Base-by-base conservation (phyloP, 1,140 invertebrate species). In the Homarus americanus region DNA sequence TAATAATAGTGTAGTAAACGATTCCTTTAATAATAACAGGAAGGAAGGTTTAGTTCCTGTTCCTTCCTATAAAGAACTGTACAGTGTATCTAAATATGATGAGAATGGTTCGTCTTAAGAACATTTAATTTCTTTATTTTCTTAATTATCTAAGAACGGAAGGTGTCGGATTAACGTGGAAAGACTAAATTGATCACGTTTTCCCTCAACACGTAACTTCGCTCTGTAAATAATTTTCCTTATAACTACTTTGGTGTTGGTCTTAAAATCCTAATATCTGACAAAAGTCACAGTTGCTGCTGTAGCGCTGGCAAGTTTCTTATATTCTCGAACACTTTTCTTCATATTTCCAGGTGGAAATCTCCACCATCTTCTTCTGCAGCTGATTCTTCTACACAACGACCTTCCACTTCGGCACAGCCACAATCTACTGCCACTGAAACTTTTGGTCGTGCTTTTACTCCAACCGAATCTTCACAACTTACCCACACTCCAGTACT, bases 281-380 rank as follows among this genome's bases (percentile, higher is more conserved):
- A 24, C 24, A 9, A 24, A 9, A 12, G 17, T 24, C 15, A 20
- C 53, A 20, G 53, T 58, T 20, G 53, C 12, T 69, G 63, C n/a
- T 69, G 24, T 69, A 69, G 5, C 63, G 10, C 9, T 32, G 7
- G 63, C n/a, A 28, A 2, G 28, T 69, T 69, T 28, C n/a, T n/a
- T n/a, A n/a, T 69, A 69, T 69, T 69, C n/a, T 69, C n/a, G 24
- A 28, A 69, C n/a, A 34, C 79, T 63, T 85, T 73, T 73, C 69
- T 85, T 85, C 66, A 36, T 85, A 73, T 41, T 85, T 83, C 66
- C 87, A 90, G 87, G 87, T 90, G 87, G 87, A 73, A 53, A 38
- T 58, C 72, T 83, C 79, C 80, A 83, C 80, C 87, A 41, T 53
- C 80, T 75, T 73, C 79, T 63, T 28, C 76, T 53, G 49, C 87